Evolutionary conservation across 2,888 invertebrate genomes (phyloP), one percentile per base, ranked within the genome.

Genomic region (Ophion costatus): DNA sequence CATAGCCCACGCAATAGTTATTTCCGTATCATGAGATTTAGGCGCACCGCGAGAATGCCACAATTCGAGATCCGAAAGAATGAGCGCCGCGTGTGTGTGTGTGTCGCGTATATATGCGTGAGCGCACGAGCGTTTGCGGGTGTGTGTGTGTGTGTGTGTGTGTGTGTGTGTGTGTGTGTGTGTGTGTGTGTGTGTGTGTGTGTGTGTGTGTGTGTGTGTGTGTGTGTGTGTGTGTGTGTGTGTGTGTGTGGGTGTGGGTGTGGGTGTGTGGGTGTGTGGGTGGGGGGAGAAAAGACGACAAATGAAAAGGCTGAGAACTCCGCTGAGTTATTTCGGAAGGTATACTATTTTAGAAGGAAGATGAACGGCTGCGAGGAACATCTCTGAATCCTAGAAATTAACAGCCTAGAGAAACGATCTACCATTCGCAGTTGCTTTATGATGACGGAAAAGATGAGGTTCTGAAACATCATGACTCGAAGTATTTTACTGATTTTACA

Each of bases 1-100:
- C 56, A 79, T 70, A 45, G 42, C 82, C 83, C 57, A 79, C 79
- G 74, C 84, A 83, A 76, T 38, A 67, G 91, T 88, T 92, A 92
- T 91, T 92, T 92, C 89, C 86, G 90, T 89, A 86, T 88, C 87
- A 64, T 51, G 88, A 90, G 88, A 88, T 89, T 89, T 86, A 61
- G 71, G 87, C 88, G 88, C 87, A 87, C 89, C 89, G 87, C 89
- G 88, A 88, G 88, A 89, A 90, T 90, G 87, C 90, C 91, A 87
- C 91, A 90, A 83, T 89, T 90, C 90, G 80, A 90, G 88, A 29
- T 64, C 33, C 70, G 17, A 71, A 59, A 79, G 56, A 67, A 63
- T 11, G 42, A n/a, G 22, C 20, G 42, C 38, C 7, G 7, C 7
- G 22, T 22, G 22, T 22, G 24, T n/a, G 24, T 57, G 57, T 33